These are phyloP conservation scores for Spicauda simplicius DNA, from an alignment of 2,888 invertebrate species.

Conservation along the genomic window DNA sequence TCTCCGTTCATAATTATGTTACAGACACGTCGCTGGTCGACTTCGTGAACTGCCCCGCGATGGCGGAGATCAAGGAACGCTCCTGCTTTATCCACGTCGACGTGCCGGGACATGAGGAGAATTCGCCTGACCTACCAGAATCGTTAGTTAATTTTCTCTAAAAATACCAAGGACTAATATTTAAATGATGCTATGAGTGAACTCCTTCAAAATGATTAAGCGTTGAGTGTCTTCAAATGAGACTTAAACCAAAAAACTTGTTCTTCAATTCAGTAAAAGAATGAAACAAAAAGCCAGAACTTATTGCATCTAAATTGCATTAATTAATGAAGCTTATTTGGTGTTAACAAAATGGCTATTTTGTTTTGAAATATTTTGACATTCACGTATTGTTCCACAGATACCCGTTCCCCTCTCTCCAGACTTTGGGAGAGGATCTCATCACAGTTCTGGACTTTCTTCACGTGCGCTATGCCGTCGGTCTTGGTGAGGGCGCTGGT, in stretches of 20 bases:
- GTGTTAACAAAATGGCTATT: too few species aligned
- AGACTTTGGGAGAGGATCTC: constrained; percentile 92
- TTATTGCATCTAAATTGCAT: too few species aligned
- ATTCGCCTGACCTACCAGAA: constrained; percentile 89
- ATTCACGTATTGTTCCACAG: constrained; percentile 64
- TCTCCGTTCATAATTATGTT: too few species aligned
- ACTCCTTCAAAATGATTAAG: not conserved
- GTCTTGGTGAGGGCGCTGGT: constrained; percentile 94
- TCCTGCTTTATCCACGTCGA: constrained; percentile 95
- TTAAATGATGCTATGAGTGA: too few species aligned
- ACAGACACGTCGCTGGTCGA: constrained; percentile 92
- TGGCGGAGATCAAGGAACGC: constrained; percentile 93
- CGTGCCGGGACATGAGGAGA: constrained; percentile 94
- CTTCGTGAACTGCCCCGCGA: constrained; percentile 92
- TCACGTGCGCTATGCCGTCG: constrained; percentile 92
- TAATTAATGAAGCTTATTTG: too few species aligned
- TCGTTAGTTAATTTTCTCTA: constrained; percentile 81
- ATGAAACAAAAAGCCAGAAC: too few species aligned
- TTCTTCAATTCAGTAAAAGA: too few species aligned
- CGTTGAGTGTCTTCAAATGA: too few species aligned
- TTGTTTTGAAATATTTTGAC: too few species aligned
- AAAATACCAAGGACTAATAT: too few species aligned
- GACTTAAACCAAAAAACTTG: too few species aligned
- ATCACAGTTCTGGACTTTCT: constrained; percentile 92
- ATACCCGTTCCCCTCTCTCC: constrained; percentile 92